Evolutionary conservation across 30 jellyfish, hydroid and myxozoan genomes (phyloP), one percentile per base, ranked within the genome.

Genomic region (Sanderia malayensis): DNA sequence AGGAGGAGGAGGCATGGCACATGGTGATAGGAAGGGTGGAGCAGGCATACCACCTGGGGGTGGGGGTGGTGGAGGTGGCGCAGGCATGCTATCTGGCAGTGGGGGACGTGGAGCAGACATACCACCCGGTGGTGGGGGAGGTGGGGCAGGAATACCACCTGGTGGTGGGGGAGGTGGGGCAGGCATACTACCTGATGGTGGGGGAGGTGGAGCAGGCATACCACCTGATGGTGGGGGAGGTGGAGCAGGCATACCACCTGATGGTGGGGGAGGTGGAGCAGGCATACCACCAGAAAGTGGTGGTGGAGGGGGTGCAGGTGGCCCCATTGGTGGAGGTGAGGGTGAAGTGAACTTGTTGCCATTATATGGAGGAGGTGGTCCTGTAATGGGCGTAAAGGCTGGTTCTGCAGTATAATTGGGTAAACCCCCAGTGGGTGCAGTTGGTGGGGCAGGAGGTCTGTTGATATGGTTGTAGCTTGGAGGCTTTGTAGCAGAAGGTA

Each of bases 31-130:
- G 4, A 80, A 80, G 6, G 53, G 73, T 37, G 73, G 88, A 26
- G 79, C 62, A 31, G 64, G 4, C 59, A 45, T 33, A 26, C 52
- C 31, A 8, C 67, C 67, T 22, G 67, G 67, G 33, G 65, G 55
- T 24, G 88, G 64, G 23, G 88, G 81, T 23, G 70, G 73, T 4
- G 71, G 76, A 9, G 90, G 86, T 31, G 86, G 70, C 1, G 68
- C 58, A 10, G 86, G 58, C 4, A 21, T 25, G 17, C 31, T 46
- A n/a, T 28, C 30, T 9, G 89, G 74, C 18, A 44, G 61, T 2
- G 76, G 60, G 7, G 92, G 92, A 21, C 84, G 95, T 63, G 95
- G 92, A 29, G 64, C 67, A 18, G 75, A 32, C 18, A 78, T 58
- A 0, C 71, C 64, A 47, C 46, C 73, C 18, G 75, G 71, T 31